Evolutionary conservation across 2,113 vertebrate species (phyloP).

Genomic region (Ammodytes marinus): DNA sequence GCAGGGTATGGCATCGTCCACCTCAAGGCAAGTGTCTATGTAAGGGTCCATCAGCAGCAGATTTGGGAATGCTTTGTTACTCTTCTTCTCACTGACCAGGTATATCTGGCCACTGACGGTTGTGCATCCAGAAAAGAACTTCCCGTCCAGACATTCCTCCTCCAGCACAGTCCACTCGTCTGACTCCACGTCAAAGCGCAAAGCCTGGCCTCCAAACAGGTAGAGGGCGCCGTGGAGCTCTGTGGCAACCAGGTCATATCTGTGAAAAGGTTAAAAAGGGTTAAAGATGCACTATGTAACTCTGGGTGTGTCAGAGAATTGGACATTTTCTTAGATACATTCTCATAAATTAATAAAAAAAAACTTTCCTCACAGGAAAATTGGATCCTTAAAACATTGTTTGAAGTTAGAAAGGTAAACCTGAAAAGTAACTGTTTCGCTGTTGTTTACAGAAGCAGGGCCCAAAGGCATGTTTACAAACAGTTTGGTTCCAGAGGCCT

Average conservation of each 20-base stretch:
- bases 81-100: slow-evolving; percentile 87
- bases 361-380: too few relatives aligned
- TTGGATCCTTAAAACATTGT: too few relatives aligned
- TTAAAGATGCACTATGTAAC: too few relatives aligned
- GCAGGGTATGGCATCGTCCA: slow-evolving; percentile 86
- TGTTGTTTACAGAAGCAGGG: too few relatives aligned
- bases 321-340: too few relatives aligned
- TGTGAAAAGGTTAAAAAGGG: slow-evolving; percentile 46
- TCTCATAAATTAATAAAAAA: too few relatives aligned
- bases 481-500: too few relatives aligned
- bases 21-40: slow-evolving; percentile 84
- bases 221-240: slow-evolving; percentile 90
- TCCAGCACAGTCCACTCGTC: slow-evolving; percentile 88
- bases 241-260: slow-evolving; percentile 90
- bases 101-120: slow-evolving; percentile 87
- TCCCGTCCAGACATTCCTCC: slow-evolving; percentile 85
- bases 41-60: slow-evolving; percentile 91
- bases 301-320: too few relatives aligned
- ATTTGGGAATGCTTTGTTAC: slow-evolving; percentile 82
- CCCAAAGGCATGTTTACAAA: too few relatives aligned
- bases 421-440: too few relatives aligned
- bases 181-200: slow-evolving; percentile 89
- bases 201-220: slow-evolving; percentile 88
- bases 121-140: slow-evolving; percentile 90
- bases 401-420: too few relatives aligned